Conservation (phyloP, 2,113 vertebrate species). For the Diphyllodes magnificus region DNA sequence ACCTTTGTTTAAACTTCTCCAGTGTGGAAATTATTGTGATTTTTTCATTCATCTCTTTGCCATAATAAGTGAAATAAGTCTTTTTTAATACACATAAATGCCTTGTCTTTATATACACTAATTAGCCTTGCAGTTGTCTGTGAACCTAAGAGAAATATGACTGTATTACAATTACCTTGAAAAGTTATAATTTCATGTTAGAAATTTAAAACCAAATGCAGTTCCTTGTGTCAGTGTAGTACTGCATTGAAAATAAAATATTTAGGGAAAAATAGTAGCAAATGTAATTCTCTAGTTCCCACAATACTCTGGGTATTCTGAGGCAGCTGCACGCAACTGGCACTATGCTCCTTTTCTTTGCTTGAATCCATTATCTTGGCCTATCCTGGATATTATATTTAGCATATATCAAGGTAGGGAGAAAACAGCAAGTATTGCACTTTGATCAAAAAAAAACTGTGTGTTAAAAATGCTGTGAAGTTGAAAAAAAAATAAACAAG, state of each 20-base stretch:
- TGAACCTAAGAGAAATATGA: neutral
- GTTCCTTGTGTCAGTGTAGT: neutral
- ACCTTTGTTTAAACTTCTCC: neutral
- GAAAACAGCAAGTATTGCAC: neutral
- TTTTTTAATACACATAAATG: neutral
- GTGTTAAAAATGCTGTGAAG: neutral
- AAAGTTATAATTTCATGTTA: neutral
- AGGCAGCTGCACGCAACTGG: neutral
- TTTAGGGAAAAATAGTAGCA: neutral
- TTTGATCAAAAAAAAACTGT: no score
- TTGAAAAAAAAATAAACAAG: neutral
- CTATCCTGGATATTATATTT: neutral
- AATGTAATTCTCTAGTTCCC: neutral
- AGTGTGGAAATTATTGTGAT: neutral
- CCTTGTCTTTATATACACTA: neutral
- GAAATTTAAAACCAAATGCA: neutral
- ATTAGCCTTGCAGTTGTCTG: neutral
- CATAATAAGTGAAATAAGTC: neutral
- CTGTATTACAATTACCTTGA: neutral
- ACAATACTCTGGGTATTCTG: neutral
- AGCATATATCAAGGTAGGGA: neutral
- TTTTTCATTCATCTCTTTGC: slow-evolving; percentile 26
- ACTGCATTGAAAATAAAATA: neutral
- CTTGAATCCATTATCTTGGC: neutral
- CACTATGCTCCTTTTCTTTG: neutral